Evolutionary conservation across 2,888 invertebrate species (phyloP).

Genomic region (Myopa testacea): DNA sequence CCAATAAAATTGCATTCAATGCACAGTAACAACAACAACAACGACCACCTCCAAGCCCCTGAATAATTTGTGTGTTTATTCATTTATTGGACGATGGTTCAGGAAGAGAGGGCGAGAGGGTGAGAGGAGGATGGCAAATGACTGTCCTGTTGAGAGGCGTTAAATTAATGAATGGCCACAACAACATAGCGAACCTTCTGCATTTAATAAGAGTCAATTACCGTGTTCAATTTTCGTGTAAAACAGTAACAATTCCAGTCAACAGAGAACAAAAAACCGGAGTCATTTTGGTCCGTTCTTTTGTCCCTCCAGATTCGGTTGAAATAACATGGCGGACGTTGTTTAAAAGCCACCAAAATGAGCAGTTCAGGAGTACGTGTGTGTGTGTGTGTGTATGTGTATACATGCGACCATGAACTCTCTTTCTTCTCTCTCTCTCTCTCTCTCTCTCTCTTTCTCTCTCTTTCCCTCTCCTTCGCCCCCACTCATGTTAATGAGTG

Average conservation of each 20-base stretch:
- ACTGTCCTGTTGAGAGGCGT: neutral
- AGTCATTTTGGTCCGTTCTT: no score
- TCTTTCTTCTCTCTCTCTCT: no score
- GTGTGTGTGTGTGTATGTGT: neutral
- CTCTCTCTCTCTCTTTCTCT: neutral
- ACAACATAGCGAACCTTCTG: conserved; percentile 22
- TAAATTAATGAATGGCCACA: conserved; percentile 29
- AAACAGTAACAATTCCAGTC: conserved; percentile 13
- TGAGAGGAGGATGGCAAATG: no score
- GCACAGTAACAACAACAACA: neutral
- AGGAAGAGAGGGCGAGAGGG: no score
- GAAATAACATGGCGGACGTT: neutral
- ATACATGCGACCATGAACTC: no score
- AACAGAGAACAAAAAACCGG: no score
- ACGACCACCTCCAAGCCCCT: neutral
- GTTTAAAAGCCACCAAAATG: neutral
- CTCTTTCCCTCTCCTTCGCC: neutral
- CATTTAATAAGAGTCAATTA: conserved; percentile 52
- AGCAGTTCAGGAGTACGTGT: neutral
- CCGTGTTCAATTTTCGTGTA: conserved; percentile 45
- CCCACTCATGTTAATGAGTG: neutral
- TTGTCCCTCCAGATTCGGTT: neutral
- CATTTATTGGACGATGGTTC: neutral
- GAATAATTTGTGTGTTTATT: conserved; percentile 17
- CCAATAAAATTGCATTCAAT: neutral